Conservation (phyloP, 2,888 invertebrate species). For the Scaptodrosophila latifasciaeformis region DNA sequence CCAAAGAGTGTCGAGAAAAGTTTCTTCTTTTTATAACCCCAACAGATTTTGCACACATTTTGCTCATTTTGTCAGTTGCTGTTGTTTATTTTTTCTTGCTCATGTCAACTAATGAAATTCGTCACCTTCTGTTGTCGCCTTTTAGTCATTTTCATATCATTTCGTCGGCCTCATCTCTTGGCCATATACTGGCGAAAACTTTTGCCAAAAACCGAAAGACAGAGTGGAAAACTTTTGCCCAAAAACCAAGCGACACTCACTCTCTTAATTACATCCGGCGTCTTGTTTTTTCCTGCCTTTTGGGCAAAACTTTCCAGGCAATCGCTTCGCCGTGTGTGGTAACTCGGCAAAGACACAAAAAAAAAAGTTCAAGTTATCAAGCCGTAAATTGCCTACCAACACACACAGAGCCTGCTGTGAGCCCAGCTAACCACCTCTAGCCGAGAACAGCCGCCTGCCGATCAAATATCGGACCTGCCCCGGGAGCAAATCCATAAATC, state of each 20-base stretch:
- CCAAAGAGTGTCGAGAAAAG: conserved; percentile 39
- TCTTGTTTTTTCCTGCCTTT: background rate
- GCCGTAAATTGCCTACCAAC: conserved; percentile 27
- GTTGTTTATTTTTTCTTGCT: background rate
- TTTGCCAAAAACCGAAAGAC: background rate
- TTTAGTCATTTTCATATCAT: conserved; percentile 7
- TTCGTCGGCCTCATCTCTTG: conserved; percentile 8
- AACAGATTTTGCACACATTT: conserved; percentile 37
- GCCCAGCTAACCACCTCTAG: too few relatives aligned
- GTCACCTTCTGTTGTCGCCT: conserved; percentile 27
- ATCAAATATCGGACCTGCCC: background rate
- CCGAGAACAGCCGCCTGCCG: background rate
- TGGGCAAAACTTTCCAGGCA: background rate
- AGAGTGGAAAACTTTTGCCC: conserved; percentile 31
- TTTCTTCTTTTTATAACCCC: conserved; percentile 54
- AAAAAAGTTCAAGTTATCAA: conserved; percentile 42
- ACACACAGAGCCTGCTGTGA: conserved; percentile 23
- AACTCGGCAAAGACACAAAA: conserved; percentile 16
- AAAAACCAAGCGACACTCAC: conserved; percentile 9
- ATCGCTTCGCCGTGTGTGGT: conserved; percentile 28
- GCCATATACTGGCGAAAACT: conserved; percentile 32
- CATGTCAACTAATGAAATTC: conserved; percentile 49
- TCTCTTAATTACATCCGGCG: conserved; percentile 47
- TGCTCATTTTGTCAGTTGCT: conserved; percentile 25
- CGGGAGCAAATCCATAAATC: conserved; percentile 39